Conservation (phyloP, 2,797 vertebrate species). For the Chrosomus eos region DNA sequence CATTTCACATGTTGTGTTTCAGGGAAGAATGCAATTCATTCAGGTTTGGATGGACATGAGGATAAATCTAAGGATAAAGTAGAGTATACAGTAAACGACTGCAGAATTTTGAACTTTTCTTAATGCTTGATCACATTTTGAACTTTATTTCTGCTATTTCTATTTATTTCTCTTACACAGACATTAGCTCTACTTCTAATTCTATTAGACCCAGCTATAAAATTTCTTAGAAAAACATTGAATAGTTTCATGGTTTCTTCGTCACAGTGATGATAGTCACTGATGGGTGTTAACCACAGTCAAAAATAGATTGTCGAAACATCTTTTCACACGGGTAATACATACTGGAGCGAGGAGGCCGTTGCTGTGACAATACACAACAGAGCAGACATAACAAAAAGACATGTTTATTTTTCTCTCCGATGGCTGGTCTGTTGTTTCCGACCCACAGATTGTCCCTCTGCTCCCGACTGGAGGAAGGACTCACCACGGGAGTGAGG, state of each 20-base stretch:
- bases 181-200: not conserved
- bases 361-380: slow-evolving; percentile 46
- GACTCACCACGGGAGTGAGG: slow-evolving; percentile 19
- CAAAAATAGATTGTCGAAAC: slow-evolving; percentile 12
- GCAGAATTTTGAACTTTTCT: not conserved
- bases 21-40: not conserved
- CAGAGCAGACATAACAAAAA: slow-evolving; percentile 59
- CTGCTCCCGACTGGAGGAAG: slow-evolving; percentile 43
- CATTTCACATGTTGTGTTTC: not conserved
- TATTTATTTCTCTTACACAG: not conserved
- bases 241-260: slow-evolving; percentile 9
- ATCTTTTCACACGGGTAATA: slow-evolving; percentile 29
- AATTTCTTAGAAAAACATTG: not conserved
- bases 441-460: slow-evolving; percentile 48
- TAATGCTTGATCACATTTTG: not conserved
- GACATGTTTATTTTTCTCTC: slow-evolving; percentile 52
- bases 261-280: slow-evolving; percentile 18
- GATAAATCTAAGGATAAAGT: no score
- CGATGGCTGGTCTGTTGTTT: slow-evolving; percentile 34
- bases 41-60: not conserved
- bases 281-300: slow-evolving; percentile 1
- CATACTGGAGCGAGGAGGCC: slow-evolving; percentile 37
- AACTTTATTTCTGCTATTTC: not conserved
- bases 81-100: no score
- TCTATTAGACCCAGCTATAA: not conserved